Percentiles rank a stretch among this genome's conserved stretches.
Conservation (phyloP, 2,888 invertebrate species). For the Sesamia inferens region DNA sequence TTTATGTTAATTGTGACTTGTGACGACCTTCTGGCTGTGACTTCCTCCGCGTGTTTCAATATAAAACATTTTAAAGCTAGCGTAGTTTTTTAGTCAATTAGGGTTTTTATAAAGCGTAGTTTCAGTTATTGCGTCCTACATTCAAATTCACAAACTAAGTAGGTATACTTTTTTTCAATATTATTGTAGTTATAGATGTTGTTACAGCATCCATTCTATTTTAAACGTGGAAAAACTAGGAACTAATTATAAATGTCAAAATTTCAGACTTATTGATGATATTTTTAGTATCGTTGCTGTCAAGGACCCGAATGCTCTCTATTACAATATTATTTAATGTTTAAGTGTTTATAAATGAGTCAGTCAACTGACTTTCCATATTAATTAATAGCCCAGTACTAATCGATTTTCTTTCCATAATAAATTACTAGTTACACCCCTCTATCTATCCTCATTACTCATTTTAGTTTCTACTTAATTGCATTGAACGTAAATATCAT, state of each 20-base stretch:
- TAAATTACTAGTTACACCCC: constrained; percentile 31
- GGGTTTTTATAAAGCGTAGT: background rate
- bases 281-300: background rate
- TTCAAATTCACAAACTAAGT: background rate
- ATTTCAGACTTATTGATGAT: constrained; percentile 7
- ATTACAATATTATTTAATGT: background rate
- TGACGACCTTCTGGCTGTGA: background rate
- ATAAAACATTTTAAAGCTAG: background rate
- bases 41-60: background rate
- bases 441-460: constrained; percentile 20
- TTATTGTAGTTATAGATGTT: background rate
- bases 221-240: constrained; percentile 13
- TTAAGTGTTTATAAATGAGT: constrained; percentile 1
- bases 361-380: constrained; percentile 19
- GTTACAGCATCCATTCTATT: background rate
- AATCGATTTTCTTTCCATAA: constrained; percentile 29
- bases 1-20: constrained; percentile 27
- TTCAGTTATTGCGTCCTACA: background rate
- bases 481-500: constrained; percentile 24
- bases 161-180: background rate
- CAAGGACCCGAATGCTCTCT: background rate
- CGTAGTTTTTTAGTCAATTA: background rate
- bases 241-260: constrained; percentile 12
- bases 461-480: constrained; percentile 15
- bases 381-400: constrained; percentile 26